phyloP scores from a whole-genome alignment of 2,888 invertebrate genomes.

The Halictus quadricinctus region DNA sequence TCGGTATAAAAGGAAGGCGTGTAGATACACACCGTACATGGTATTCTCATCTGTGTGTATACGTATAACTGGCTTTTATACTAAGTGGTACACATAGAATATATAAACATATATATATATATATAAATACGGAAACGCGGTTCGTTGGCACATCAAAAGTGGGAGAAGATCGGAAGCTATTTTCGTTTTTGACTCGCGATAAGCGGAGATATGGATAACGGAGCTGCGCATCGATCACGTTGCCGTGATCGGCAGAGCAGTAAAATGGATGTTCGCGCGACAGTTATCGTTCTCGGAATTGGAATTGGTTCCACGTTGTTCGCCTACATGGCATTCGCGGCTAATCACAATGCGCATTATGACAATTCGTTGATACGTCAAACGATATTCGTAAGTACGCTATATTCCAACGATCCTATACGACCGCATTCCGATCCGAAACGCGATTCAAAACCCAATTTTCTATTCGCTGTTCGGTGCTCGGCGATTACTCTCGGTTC shows the following conservation, averaged over 20 bases:
- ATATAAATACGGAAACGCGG: neutral
- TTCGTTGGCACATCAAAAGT: neutral
- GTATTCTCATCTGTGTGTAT: neutral
- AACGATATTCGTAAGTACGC: constrained; percentile 74
- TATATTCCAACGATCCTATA: neutral
- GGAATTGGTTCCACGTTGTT: constrained; percentile 70
- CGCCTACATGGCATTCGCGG: constrained; percentile 73
- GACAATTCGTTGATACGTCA: constrained; percentile 57
- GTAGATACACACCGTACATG: neutral
- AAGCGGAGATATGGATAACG: constrained; percentile 64
- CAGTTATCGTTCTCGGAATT: constrained; percentile 70
- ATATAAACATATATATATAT: neutral
- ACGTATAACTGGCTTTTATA: neutral
- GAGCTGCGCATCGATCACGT: constrained; percentile 53
- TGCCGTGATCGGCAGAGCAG: constrained; percentile 53
- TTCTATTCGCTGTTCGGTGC: neutral
- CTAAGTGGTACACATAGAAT: neutral
- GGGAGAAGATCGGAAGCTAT: neutral
- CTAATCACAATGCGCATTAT: constrained; percentile 19
- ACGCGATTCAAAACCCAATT: neutral
- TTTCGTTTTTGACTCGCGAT: constrained; percentile 4
- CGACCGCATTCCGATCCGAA: neutral
- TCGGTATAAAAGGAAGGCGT: neutral
- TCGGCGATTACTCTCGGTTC: neutral
- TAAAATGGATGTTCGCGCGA: constrained; percentile 66